Base-by-base conservation (phyloP, 2,888 invertebrate species). In the Acleris literana region DNA sequence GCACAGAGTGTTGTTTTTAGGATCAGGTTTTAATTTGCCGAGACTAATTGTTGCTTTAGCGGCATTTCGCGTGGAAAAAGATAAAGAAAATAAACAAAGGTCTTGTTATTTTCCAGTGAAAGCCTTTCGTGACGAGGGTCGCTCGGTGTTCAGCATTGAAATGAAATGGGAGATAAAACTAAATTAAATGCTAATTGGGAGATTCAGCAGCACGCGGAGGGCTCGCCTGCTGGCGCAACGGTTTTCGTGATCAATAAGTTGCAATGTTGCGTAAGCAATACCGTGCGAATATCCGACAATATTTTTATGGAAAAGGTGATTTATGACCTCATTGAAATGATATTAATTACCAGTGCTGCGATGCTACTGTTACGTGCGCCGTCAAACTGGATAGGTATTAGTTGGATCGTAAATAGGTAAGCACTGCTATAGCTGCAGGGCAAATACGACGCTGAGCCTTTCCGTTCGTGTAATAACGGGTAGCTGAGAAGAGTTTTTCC, bases 131-230 rank as follows among this genome's bases (percentile, higher is more conserved):
- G 88, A 87, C 86, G 85, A 87, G 88, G 87, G 87, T 87, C 82
- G 81, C 80, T 82, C 79, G 78, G 74, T 82, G 81, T 83, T 85
- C 84, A 81, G 82, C 84, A 84, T 84, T 80, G 83, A 85, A 86
- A 86, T 84, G 84, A 84, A 87, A 86, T 85, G 84, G 84, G 83
- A 86, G 85, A 87, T 87, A 87, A 88, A 86, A 87, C 85, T 86
- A 85, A 87, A 88, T 87, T 86, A 87, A 87, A 88, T 87, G 87
- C 86, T 88, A 88, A 88, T 87, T 87, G 86, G 84, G 83, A 85
- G 86, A 84, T 85, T 84, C 83, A 77, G 78, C 78, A 72, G 72
- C 74, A 76, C 78, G 77, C 57, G 77, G 80, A 81, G 77, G 79
- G 75, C 78, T 73, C 77, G 76, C 76, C 79, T 76, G 73, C 79